Evolutionary conservation across 2,888 invertebrate species (phyloP).

Genomic region (Alloplasta piceator): DNA sequence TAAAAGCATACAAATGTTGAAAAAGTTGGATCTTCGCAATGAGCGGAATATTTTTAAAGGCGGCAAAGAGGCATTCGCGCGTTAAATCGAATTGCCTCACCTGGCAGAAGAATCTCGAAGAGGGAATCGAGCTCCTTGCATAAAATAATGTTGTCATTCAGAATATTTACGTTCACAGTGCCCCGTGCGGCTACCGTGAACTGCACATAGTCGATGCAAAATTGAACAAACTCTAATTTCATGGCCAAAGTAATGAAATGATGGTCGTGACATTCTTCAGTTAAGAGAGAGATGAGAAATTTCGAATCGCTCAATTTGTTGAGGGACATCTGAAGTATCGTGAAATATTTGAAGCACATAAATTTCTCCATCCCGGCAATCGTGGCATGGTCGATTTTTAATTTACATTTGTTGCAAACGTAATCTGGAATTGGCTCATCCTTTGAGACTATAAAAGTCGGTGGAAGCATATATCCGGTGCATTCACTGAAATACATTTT

Average conservation of each 20-base stretch:
- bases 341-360: too few relatives aligned
- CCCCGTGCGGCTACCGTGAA: background rate
- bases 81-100: background rate
- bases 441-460: constrained; percentile 84
- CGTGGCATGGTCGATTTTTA: constrained; percentile 83
- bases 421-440: constrained; percentile 83
- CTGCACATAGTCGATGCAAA: background rate
- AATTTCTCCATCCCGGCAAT: constrained; percentile 83
- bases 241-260: background rate
- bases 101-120: background rate
- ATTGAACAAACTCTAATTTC: background rate
- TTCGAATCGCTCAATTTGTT: background rate
- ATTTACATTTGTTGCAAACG: constrained; percentile 84
- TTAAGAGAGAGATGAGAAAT: background rate
- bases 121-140: background rate
- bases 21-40: background rate
- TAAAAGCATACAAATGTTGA: background rate
- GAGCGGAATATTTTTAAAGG: background rate
- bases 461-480: constrained; percentile 86
- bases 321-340: too few relatives aligned
- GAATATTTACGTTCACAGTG: background rate
- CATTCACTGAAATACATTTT: constrained; percentile 83
- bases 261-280: constrained; percentile 83
- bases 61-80: background rate
- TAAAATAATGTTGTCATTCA: background rate